A percentile compares a stretch with the other conserved stretches of the same genome.
Conservation (phyloP, 35 echinoderm and acorn worm genomes). For the Anneissia japonica region DNA sequence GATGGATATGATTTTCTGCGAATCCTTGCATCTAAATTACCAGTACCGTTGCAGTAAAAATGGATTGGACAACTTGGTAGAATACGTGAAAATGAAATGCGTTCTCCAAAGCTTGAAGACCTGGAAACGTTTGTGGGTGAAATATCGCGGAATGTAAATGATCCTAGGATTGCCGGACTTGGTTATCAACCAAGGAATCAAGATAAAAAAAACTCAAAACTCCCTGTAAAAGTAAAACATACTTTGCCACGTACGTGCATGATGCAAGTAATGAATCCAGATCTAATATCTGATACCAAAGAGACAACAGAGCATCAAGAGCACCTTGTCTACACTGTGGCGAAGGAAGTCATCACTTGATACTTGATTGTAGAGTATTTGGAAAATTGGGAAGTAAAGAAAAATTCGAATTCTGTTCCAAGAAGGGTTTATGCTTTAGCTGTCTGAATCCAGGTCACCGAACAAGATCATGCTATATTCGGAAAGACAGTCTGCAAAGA, state of each 20-base stretch:
- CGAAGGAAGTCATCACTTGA: neutral
- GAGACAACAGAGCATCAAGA: neutral
- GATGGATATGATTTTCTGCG: neutral
- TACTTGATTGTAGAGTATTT: neutral
- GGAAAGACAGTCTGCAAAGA: neutral
- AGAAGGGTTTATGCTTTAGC: neutral
- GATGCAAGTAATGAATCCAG: no score
- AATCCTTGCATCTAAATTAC: neutral
- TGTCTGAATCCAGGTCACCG: slow-evolving; percentile 5
- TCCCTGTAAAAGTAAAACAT: no score
- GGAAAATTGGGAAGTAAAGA: neutral
- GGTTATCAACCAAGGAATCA: neutral
- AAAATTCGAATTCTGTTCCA: neutral
- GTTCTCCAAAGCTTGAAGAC: neutral
- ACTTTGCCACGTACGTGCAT: no score
- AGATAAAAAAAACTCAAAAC: neutral
- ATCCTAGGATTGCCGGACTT: neutral
- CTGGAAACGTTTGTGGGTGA: neutral
- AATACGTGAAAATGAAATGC: neutral
- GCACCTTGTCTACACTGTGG: slow-evolving; percentile 1
- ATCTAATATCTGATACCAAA: neutral
- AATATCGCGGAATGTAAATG: neutral
- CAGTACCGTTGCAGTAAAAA: neutral
- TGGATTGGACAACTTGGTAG: neutral
- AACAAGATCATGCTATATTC: neutral